A percentile compares a stretch with the other conserved stretches of the same genome.
These are phyloP conservation scores for Petrocephalus sullivani DNA, from an alignment of 2,797 vertebrate genomes.

Conservation along the genomic window DNA sequence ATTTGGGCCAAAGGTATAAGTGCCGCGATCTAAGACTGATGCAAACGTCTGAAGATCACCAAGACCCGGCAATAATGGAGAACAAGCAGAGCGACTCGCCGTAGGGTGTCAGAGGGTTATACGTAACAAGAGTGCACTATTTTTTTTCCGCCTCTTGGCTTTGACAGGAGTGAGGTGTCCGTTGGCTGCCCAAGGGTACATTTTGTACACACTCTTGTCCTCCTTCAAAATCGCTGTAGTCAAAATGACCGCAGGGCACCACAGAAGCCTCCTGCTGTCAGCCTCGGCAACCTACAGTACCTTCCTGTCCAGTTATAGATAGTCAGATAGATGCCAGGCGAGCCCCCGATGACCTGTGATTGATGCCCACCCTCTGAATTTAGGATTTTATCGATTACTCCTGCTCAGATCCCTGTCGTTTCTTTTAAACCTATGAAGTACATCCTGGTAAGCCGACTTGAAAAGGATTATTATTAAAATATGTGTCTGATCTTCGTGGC, in stretches of 20 bases:
- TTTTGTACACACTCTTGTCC: background rate
- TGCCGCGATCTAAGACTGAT: background rate
- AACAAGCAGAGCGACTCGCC: background rate
- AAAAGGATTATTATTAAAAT: background rate
- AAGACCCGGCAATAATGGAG: background rate
- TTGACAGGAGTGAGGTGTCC: background rate
- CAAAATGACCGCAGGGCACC: background rate
- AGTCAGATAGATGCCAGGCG: background rate
- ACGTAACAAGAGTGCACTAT: background rate
- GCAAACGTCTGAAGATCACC: background rate
- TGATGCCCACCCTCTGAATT: background rate
- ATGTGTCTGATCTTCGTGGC: background rate
- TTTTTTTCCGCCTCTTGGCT: background rate
- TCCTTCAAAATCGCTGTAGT: background rate
- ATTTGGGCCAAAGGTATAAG: background rate
- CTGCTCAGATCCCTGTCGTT: background rate
- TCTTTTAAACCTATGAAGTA: constrained; percentile 8
- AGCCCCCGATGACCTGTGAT: background rate
- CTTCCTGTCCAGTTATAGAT: background rate
- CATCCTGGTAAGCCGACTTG: background rate
- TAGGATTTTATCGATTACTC: constrained; percentile 3
- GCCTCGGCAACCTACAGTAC: background rate
- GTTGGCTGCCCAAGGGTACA: no score
- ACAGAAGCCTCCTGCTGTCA: background rate
- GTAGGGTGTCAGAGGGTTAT: background rate